Conservation (phyloP, 2,888 invertebrate genomes). For the Fissipunctia ypsillon region DNA sequence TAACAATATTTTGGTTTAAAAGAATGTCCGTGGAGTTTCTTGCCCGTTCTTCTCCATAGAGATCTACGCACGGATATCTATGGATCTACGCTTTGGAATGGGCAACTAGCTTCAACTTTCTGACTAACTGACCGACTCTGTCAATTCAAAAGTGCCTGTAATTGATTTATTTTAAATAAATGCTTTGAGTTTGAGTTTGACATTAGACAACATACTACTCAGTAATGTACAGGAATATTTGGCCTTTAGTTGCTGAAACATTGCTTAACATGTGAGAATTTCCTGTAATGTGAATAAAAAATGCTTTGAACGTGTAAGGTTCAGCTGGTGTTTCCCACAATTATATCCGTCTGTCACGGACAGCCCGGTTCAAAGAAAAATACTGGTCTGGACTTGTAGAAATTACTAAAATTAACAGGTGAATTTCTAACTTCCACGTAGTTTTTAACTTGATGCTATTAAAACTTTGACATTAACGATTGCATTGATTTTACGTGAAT, state of each 20-base stretch:
- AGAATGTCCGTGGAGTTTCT: too few species aligned
- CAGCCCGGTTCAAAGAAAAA: constrained; percentile 44
- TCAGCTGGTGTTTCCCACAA: constrained; percentile 62
- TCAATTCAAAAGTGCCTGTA: too few species aligned
- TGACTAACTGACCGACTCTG: too few species aligned
- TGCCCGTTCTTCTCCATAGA: too few species aligned
- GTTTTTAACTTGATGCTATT: constrained; percentile 24
- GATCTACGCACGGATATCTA: too few species aligned
- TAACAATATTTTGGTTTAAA: too few species aligned
- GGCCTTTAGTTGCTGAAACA: background rate
- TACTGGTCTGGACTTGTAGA: constrained; percentile 33
- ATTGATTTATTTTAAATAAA: too few species aligned
- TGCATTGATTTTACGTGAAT: background rate
- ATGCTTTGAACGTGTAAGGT: constrained; percentile 35
- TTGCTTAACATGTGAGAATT: background rate
- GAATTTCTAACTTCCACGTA: constrained; percentile 40
- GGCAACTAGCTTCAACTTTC: too few species aligned
- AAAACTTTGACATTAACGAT: constrained; percentile 20
- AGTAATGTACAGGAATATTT: too few species aligned
- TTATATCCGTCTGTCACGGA: constrained; percentile 33
- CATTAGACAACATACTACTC: too few species aligned
- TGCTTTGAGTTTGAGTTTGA: too few species aligned
- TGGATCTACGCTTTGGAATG: too few species aligned
- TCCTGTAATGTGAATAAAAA: constrained; percentile 13
- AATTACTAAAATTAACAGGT: constrained; percentile 62